Conservation (phyloP, 2,797 vertebrate species). For the Enteromius treurensis region DNA sequence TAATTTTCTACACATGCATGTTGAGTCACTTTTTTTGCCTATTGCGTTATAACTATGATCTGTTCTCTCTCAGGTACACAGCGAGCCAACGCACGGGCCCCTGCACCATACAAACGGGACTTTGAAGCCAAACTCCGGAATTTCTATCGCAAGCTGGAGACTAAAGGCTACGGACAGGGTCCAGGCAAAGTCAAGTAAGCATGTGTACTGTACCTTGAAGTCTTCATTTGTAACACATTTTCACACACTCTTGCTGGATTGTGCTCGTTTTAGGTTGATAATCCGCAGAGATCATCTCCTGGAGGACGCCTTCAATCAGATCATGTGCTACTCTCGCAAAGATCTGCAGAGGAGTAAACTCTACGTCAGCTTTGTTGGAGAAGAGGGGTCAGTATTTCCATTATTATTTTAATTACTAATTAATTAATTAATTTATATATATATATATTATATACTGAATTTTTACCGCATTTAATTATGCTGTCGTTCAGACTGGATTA, state of each 20-base stretch:
- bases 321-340: conserved; percentile 98
- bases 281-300: conserved; percentile 95
- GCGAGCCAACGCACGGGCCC: conserved; percentile 93
- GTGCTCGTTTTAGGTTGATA: conserved; percentile 81
- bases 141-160: conserved; percentile 97
- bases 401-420: no score
- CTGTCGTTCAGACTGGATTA: conserved; percentile 87
- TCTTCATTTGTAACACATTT: not conserved
- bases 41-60: not conserved
- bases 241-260: not conserved
- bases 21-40: not conserved
- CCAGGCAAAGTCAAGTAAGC: conserved; percentile 96
- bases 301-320: conserved; percentile 98
- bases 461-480: not conserved
- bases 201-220: not conserved
- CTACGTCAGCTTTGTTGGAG: conserved; percentile 95
- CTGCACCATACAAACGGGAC: conserved; percentile 95
- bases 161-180: conserved; percentile 96
- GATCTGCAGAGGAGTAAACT: conserved; percentile 97
- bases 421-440: no score
- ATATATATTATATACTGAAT: no score
- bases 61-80: conserved; percentile 84
- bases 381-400: conserved; percentile 88
- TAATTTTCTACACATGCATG: not conserved
- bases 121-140: conserved; percentile 98